A percentile compares a stretch with the other conserved stretches of the same genome.
These are phyloP conservation scores for Furcula furcula DNA, from an alignment of 2,888 invertebrate genomes.

Conservation along the genomic window DNA sequence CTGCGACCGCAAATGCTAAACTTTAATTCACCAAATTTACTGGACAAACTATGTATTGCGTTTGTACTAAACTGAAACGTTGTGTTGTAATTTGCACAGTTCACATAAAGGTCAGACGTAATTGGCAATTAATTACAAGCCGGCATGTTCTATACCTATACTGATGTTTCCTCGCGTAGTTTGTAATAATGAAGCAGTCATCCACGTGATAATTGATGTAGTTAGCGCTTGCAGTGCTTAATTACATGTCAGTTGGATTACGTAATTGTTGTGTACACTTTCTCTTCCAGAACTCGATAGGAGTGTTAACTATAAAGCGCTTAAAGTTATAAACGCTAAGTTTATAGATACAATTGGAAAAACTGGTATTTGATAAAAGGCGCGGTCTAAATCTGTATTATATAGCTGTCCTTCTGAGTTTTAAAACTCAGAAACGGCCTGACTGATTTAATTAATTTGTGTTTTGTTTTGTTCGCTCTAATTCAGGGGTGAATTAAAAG, in stretches of 20 bases:
- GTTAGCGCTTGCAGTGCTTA: constrained; percentile 32
- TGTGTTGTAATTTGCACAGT: constrained; percentile 21
- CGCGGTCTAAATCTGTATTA: too few relatives aligned
- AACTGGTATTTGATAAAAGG: too few relatives aligned
- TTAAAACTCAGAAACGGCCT: too few relatives aligned
- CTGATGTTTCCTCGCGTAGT: constrained; percentile 20
- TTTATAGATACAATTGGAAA: too few relatives aligned
- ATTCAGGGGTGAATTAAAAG: too few relatives aligned
- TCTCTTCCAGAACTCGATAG: constrained; percentile 5
- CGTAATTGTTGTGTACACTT: constrained; percentile 24
- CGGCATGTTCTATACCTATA: constrained; percentile 30
- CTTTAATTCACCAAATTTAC: too few relatives aligned
- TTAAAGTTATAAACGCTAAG: background rate
- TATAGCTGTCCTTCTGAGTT: too few relatives aligned
- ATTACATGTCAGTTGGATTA: constrained; percentile 29
- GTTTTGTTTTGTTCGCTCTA: too few relatives aligned
- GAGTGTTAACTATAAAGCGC: background rate
- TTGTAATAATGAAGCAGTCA: constrained; percentile 49
- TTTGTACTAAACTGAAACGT: constrained; percentile 4
- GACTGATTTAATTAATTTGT: too few relatives aligned
- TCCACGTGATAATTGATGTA: constrained; percentile 38
- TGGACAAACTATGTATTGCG: background rate
- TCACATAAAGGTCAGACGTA: constrained; percentile 41
- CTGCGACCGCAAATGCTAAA: too few relatives aligned
- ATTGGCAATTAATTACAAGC: constrained; percentile 58